phyloP scores from a whole-genome alignment of 37 sponge, comb jelly and placozoan species.

The Halisarca cf. caerulea region DNA sequence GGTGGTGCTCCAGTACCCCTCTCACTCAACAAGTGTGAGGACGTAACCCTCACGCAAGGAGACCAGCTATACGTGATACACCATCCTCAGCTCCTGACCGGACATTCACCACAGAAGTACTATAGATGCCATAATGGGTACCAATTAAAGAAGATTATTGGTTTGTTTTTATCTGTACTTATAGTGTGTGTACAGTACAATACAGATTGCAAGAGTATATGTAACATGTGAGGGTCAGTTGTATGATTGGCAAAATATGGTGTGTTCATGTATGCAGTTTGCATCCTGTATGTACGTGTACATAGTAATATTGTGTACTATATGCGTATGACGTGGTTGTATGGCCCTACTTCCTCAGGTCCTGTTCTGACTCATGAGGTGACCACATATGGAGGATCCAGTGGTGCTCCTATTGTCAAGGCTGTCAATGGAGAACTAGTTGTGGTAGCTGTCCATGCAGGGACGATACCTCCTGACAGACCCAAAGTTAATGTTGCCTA shows the following conservation, averaged over 20 bases:
- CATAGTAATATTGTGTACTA: too few relatives aligned
- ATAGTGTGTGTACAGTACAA: too few relatives aligned
- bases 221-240: too few relatives aligned
- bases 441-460: not conserved
- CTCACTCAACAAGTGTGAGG: not conserved
- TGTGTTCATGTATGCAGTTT: too few relatives aligned
- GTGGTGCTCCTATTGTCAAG: constrained; percentile 17
- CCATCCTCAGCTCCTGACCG: not conserved
- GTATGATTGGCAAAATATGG: too few relatives aligned
- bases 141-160: too few relatives aligned
- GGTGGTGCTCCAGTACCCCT: not conserved
- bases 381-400: not conserved
- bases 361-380: not conserved
- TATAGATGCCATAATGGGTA: too few relatives aligned
- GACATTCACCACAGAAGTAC: too few relatives aligned
- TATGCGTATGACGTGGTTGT: too few relatives aligned
- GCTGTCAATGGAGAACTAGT: not conserved
- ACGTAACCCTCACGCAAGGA: not conserved
- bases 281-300: too few relatives aligned
- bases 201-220: too few relatives aligned
- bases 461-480: not conserved
- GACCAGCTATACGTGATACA: not conserved
- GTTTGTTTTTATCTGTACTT: too few relatives aligned
- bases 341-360: not conserved
- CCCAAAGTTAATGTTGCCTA: not conserved